Base-by-base conservation (phyloP, 2,797 vertebrate genomes). In the Centropyge bicolor region DNA sequence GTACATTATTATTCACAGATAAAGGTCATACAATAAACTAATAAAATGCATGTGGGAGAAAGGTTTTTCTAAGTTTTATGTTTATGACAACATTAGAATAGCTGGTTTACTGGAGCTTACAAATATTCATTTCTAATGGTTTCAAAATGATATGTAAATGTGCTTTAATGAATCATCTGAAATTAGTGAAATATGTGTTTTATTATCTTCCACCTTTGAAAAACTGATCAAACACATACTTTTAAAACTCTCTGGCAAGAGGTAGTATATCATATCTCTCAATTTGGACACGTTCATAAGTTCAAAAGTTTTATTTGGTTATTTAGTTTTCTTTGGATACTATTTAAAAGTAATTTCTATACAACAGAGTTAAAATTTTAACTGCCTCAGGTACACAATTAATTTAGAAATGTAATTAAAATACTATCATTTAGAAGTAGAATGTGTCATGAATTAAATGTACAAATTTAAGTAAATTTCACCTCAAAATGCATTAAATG, bases 1-100 rank as follows among this genome's bases (percentile, higher is more conserved):
- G 76, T 86, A 88, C 71, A 86, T 80, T 54, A 67, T 78, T 72
- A 89, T 87, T 91, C 86, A 92, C 82, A 91, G 48, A 84, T 75
- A 71, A 68, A 83, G 46, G 76, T 89, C 63, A 84, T 76, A 84
- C 35, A 81, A 71, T 55, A 68, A 82, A 76, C 41, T 66, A 63
- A 76, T 78, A 57, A 63, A 77, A 74, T 70, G 31, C 45, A 75
- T 66, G 36, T 69, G 45, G 43, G 51, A 73, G 6, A 49, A 60
- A 40, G 17, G 8, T 45, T 69, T 63, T 51, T 4, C 6, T n/a
- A 8, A 61, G 9, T 59, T 74, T 48, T 57, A 43, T 63, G 12
- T 82, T 76, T 49, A 70, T 64, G n/a, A 52, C 20, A 66, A 51
- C n/a, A 67, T 73, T 48, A 43, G 48, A 84, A 80, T 40, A 70